phyloP scores from a whole-genome alignment of 2,888 invertebrate genomes.

The Meganola albula region DNA sequence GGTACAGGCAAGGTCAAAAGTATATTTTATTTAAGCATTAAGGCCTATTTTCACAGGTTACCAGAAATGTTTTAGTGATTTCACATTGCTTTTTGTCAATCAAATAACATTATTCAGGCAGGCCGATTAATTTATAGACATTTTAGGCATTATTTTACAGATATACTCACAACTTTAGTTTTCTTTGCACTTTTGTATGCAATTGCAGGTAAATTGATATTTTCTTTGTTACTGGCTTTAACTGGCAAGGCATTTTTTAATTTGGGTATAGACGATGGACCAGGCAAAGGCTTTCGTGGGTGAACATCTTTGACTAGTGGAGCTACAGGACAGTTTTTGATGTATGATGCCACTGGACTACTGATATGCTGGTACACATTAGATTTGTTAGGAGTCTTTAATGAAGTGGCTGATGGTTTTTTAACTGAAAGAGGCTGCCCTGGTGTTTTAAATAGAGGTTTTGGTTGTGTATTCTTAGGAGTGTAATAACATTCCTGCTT shows the following conservation, averaged over 20 bases:
- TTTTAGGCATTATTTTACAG: too few species aligned
- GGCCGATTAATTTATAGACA: too few species aligned
- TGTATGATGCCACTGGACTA: conserved; percentile 62
- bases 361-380: conserved; percentile 48
- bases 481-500: conserved; percentile 18
- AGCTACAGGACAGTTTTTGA: conserved; percentile 49
- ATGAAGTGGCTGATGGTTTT: conserved; percentile 31
- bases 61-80: too few species aligned
- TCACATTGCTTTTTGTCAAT: too few species aligned
- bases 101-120: too few species aligned
- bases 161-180: conserved; percentile 49
- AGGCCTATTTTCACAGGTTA: too few species aligned
- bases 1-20: too few species aligned
- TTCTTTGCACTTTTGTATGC: conserved; percentile 58
- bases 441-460: conserved; percentile 48
- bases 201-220: conserved; percentile 42
- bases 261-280: conserved; percentile 47
- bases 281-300: conserved; percentile 47
- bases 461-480: conserved; percentile 21
- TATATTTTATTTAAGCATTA: too few species aligned
- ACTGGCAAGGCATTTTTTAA: conserved; percentile 25
- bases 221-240: conserved; percentile 45
- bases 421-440: conserved; percentile 31
- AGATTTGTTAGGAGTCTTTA: conserved; percentile 36
- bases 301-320: conserved; percentile 50